Evolutionary conservation across 2,797 vertebrate genomes (phyloP), one percentile per base, ranked within the genome.

Genomic region (Lacerta viridis): DNA sequence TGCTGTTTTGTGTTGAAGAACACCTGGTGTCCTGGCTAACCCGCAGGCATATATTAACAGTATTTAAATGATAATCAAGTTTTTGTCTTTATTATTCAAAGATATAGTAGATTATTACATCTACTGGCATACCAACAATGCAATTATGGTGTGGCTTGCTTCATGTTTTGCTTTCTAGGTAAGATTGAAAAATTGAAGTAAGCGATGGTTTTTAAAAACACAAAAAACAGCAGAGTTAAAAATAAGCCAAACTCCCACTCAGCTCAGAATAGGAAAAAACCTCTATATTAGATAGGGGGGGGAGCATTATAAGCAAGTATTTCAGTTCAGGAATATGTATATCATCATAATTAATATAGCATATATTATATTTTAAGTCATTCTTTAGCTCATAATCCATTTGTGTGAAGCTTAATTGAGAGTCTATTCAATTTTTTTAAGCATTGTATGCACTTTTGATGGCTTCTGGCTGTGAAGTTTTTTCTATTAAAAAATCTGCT

Each of bases 1-100:
- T 96, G 94, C 91, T 96, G 93, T 95, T 97, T 96, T 97, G 94
- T 96, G 90, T 93, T 95, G 92, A 89, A 92, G 94, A 95, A 92
- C 96, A 97, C 96, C 96, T 97, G 96, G 93, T 83, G 84, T 89
- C 94, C 92, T 93, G 92, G 95, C 20, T 71, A 97, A 97, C 96
- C 96, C 97, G 94, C 96, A 92, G 92, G 94, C 95, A 96, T 95
- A 94, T 92, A 93, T 96, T 93, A 92, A 95, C 94, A 94, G 90
- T 90, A 96, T 97, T 97, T 95, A 97, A 94, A 97, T 96, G 94
- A 94, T 96, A 97, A 97, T 96, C 90, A 96, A 95, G 96, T 95
- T 96, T 91, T 96, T 96, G 96, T 96, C 96, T 97, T 64, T 97
- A 96, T 94, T 95, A 72, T 96, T 95, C 96, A 95, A 94, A 95